Conservation (phyloP, 2,113 vertebrate genomes). For the Rhinoderma darwinii region DNA sequence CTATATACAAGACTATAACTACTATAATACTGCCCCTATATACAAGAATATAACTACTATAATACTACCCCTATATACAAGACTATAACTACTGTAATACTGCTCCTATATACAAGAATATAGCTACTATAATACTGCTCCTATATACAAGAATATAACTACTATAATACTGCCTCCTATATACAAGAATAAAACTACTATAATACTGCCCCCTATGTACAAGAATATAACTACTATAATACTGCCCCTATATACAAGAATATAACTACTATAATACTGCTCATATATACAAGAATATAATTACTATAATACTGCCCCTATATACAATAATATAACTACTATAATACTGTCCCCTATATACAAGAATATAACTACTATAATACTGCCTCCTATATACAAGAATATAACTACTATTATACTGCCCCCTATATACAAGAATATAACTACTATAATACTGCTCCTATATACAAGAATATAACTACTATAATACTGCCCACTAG, state of each 20-base stretch:
- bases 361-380: conserved; percentile 1
- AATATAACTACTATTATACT: conserved; percentile 6
- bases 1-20: too few relatives aligned
- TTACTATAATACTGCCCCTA: too few relatives aligned
- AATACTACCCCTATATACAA: neutral
- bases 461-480: neutral
- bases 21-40: too few relatives aligned
- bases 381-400: neutral
- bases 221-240: conserved; percentile 14
- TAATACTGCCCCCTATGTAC: neutral
- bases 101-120: neutral
- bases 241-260: neutral
- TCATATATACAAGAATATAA: too few relatives aligned
- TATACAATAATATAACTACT: too few relatives aligned
- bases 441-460: too few relatives aligned
- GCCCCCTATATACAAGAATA: neutral
- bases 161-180: neutral
- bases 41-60: too few relatives aligned
- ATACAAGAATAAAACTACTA: neutral
- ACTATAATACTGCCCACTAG: neutral
- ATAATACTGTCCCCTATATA: neutral
- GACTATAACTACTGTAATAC: neutral
- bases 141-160: too few relatives aligned
- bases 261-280: too few relatives aligned
- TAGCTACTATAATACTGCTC: too few relatives aligned